Conservation (phyloP, 2,888 invertebrate genomes). For the Cryptophagus acutangulus region DNA sequence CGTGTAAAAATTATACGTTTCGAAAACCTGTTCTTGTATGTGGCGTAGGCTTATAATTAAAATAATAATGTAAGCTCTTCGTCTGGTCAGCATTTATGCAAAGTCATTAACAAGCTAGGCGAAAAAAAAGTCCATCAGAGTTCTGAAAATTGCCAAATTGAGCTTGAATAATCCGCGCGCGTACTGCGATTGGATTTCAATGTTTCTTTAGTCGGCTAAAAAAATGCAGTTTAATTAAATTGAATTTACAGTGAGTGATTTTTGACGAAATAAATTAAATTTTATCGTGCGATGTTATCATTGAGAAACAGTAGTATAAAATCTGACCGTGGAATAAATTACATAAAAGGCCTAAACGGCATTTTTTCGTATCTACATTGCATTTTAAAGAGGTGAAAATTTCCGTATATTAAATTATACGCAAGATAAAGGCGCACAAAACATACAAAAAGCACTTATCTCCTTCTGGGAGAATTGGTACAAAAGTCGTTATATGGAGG, state of each 20-base stretch:
- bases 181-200: no score
- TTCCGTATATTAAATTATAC: constrained; percentile 26
- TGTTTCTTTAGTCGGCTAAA: no score
- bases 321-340: constrained; percentile 16
- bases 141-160: no score
- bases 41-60: constrained; percentile 26
- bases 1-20: no score
- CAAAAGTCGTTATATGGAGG: constrained; percentile 37
- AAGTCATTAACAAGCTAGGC: constrained; percentile 8
- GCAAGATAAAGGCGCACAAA: constrained; percentile 16
- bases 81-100: constrained; percentile 9
- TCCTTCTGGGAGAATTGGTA: constrained; percentile 41
- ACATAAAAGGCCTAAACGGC: constrained; percentile 6
- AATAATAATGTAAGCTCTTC: constrained; percentile 22
- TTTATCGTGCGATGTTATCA: no score
- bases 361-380: constrained; percentile 3
- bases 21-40: no score
- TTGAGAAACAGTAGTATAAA: constrained; percentile 13
- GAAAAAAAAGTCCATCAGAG: no score
- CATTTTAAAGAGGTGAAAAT: constrained; percentile 27
- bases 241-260: no score
- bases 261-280: no score
- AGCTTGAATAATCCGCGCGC: no score
- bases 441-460: constrained; percentile 40
- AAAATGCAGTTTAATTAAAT: no score